Evolutionary conservation across 1,140 invertebrate genomes (phyloP).

Genomic region (Galendromus occidentalis): DNA sequence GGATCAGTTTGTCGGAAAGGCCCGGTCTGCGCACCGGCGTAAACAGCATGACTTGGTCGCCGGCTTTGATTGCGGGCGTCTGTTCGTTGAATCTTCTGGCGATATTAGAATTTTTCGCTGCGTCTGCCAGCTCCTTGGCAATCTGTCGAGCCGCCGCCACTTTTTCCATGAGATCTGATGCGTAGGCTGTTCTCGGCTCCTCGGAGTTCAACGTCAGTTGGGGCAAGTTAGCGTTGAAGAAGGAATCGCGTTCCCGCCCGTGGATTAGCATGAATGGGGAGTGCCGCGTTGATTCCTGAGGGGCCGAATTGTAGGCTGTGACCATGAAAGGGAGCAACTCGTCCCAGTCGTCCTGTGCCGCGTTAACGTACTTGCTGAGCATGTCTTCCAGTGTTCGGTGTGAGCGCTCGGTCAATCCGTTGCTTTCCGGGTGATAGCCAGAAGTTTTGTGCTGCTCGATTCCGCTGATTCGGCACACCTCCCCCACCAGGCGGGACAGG

Average conservation of each 20-base stretch:
- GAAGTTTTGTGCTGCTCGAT: conserved; percentile 19
- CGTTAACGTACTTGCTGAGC: conserved; percentile 22
- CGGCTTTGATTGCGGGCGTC: not conserved
- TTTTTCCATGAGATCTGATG: no score
- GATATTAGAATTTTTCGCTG: no score
- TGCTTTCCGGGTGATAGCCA: conserved; percentile 17
- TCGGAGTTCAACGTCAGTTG: no score
- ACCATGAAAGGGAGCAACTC: conserved; percentile 26
- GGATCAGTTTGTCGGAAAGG: conserved; percentile 13
- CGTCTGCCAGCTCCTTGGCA: no score
- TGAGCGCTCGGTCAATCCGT: conserved; percentile 18
- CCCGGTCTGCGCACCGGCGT: conserved; percentile 13
- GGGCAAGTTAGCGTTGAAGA: no score
- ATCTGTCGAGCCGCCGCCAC: no score
- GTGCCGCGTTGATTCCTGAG: conserved; percentile 26
- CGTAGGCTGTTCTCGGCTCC: no score
- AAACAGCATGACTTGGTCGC: conserved; percentile 15
- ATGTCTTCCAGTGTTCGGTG: conserved; percentile 17
- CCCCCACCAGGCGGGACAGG: conserved; percentile 14
- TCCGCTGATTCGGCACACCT: conserved; percentile 13
- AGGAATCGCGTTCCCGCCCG: conserved; percentile 23
- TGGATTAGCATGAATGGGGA: conserved; percentile 29
- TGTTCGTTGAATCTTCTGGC: no score
- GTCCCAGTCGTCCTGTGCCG: conserved; percentile 29
- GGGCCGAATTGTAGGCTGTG: conserved; percentile 29